phyloP scores from a whole-genome alignment of 2,113 vertebrate genomes.

The Pelodiscus sinensis region DNA sequence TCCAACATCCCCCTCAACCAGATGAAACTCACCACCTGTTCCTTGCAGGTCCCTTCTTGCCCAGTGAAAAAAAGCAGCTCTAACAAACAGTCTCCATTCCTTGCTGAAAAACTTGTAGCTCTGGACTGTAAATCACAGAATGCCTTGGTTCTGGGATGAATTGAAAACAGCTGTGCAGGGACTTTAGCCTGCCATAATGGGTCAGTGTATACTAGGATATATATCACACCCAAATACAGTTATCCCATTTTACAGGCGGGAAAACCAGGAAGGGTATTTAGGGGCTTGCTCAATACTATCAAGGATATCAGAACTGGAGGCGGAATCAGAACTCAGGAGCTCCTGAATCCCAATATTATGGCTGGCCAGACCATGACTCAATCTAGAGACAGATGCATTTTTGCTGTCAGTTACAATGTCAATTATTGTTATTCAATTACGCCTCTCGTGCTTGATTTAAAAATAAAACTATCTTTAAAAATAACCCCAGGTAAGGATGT shows the following conservation, averaged over 20 bases:
- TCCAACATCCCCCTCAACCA: too few relatives aligned
- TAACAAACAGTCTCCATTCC: not conserved
- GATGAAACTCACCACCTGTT: not conserved
- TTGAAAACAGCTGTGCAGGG: not conserved
- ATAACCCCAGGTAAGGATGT: not conserved
- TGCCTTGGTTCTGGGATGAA: not conserved
- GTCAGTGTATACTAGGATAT: not conserved
- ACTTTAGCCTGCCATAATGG: not conserved
- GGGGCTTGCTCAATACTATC: not conserved
- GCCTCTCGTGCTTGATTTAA: not conserved
- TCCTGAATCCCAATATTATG: not conserved
- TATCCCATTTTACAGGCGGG: not conserved
- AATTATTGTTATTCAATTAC: not conserved
- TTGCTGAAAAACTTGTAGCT: not conserved
- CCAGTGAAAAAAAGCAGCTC: not conserved
- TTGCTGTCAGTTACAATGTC: not conserved
- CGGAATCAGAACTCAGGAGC: not conserved
- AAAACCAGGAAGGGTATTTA: not conserved
- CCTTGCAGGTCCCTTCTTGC: not conserved
- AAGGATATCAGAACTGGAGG: not conserved
- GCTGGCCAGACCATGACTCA: not conserved
- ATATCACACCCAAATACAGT: not conserved
- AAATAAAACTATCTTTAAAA: not conserved
- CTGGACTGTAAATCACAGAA: not conserved
- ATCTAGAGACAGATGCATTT: not conserved